Conservation (phyloP, 2,888 invertebrate species). For the Chrysolina oricalcia region DNA sequence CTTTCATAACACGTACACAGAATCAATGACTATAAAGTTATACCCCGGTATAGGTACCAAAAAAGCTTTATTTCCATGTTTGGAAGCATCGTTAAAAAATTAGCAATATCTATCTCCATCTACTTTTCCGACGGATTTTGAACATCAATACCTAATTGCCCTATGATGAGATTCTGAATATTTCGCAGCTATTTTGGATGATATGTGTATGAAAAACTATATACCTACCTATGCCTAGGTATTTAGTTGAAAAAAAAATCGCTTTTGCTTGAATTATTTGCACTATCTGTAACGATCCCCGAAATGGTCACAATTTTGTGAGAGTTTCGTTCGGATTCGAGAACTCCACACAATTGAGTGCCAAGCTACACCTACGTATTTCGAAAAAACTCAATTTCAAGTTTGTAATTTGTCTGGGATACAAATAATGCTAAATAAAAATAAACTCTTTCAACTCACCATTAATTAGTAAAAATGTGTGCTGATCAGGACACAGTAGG, state of each 20-base stretch:
- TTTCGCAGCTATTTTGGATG: not conserved
- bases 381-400: too few relatives aligned
- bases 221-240: too few relatives aligned
- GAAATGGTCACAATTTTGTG: too few relatives aligned
- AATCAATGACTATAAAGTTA: not conserved
- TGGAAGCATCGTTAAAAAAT: not conserved
- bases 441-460: conserved; percentile 1
- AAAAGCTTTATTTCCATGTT: conserved; percentile 4
- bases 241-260: too few relatives aligned
- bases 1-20: not conserved
- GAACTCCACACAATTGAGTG: too few relatives aligned
- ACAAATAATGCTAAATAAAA: not conserved
- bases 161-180: not conserved
- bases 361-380: too few relatives aligned
- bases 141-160: not conserved
- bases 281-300: too few relatives aligned
- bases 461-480: not conserved
- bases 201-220: not conserved
- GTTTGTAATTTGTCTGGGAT: too few relatives aligned
- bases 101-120: too few relatives aligned
- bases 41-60: not conserved
- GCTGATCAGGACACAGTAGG: not conserved
- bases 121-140: not conserved
- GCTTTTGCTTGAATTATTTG: too few relatives aligned
- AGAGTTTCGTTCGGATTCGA: too few relatives aligned